These are phyloP conservation scores for Leptoclinus maculatus DNA, from an alignment of 2,797 vertebrate species.

Conservation along the genomic window DNA sequence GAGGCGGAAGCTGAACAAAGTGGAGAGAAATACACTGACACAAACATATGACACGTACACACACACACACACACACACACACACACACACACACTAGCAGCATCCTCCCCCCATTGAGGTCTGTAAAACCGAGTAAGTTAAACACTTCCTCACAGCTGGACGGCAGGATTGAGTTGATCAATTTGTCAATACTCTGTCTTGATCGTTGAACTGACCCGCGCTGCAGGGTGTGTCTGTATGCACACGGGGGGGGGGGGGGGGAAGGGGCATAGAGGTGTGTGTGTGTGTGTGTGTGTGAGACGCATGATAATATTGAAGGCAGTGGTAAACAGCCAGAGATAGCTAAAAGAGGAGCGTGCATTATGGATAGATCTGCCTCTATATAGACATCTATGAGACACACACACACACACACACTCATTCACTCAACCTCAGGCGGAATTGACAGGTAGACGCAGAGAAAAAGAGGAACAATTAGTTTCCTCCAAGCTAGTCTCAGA, in stretches of 20 bases:
- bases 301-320: slow-evolving; percentile 32
- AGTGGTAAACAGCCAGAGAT: slow-evolving; percentile 48
- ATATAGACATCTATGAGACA: slow-evolving; percentile 23
- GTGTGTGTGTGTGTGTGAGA: slow-evolving; percentile 9
- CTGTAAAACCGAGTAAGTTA: slow-evolving; percentile 53
- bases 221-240: slow-evolving; percentile 31
- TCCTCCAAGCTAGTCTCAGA: slow-evolving; percentile 38
- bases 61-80: slow-evolving; percentile 20
- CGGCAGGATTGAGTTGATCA: slow-evolving; percentile 65
- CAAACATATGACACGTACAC: slow-evolving; percentile 13
- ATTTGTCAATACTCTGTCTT: slow-evolving; percentile 72
- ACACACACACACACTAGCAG: slow-evolving; percentile 21
- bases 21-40: slow-evolving; percentile 19
- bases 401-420: slow-evolving; percentile 31
- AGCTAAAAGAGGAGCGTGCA: slow-evolving; percentile 19
- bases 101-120: slow-evolving; percentile 27
- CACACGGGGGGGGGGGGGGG: slow-evolving; percentile 1
- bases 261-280: neutral
- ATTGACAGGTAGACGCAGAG: slow-evolving; percentile 38
- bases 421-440: slow-evolving; percentile 28
- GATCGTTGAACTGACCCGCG: slow-evolving; percentile 58
- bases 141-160: slow-evolving; percentile 75
- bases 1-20: slow-evolving; percentile 24
- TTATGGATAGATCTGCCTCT: slow-evolving; percentile 41
- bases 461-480: slow-evolving; percentile 29